Evolutionary conservation across 2,113 vertebrate genomes (phyloP).

Genomic region (Opisthocomus hoazin): DNA sequence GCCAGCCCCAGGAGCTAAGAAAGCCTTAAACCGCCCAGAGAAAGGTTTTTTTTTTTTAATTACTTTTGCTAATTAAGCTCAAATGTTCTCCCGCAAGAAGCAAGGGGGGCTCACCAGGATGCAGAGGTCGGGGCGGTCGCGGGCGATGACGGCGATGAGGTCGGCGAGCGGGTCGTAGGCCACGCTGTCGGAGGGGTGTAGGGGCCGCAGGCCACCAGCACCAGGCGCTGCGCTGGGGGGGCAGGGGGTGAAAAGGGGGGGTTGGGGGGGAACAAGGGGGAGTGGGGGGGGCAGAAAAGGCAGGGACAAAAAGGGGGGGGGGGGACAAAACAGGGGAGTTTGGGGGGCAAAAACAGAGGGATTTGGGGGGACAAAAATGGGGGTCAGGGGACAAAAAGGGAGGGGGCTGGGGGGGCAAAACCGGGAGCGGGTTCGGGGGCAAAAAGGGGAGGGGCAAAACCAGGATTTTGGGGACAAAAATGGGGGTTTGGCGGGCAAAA

Average conservation of each 20-base stretch:
- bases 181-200: slow-evolving; percentile 86
- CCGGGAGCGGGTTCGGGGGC: too few species aligned
- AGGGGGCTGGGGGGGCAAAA: too few species aligned
- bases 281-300: too few species aligned
- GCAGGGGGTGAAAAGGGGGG: accelerated
- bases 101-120: slow-evolving; percentile 91
- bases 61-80: not conserved
- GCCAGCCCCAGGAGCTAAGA: not conserved
- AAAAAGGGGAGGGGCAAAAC: too few species aligned
- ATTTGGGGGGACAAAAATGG: too few species aligned
- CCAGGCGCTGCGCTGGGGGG: slow-evolving; percentile 64
- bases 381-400: too few species aligned
- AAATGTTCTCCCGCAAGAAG: not conserved
- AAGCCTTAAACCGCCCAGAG: accelerated
- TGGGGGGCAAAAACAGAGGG: too few species aligned
- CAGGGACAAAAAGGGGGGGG: not conserved
- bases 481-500: too few species aligned
- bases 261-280: not conserved
- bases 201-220: slow-evolving; percentile 87
- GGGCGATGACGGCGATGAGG: slow-evolving; percentile 77
- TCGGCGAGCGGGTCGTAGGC: slow-evolving; percentile 86
- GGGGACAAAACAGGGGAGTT: too few species aligned
- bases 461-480: not conserved
- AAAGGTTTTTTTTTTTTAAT: not conserved
- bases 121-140: slow-evolving; percentile 84